Percentiles rank a stretch among this genome's conserved stretches.
phyloP scores from a whole-genome alignment of 2,888 invertebrate species.

The Julus scandinavius region DNA sequence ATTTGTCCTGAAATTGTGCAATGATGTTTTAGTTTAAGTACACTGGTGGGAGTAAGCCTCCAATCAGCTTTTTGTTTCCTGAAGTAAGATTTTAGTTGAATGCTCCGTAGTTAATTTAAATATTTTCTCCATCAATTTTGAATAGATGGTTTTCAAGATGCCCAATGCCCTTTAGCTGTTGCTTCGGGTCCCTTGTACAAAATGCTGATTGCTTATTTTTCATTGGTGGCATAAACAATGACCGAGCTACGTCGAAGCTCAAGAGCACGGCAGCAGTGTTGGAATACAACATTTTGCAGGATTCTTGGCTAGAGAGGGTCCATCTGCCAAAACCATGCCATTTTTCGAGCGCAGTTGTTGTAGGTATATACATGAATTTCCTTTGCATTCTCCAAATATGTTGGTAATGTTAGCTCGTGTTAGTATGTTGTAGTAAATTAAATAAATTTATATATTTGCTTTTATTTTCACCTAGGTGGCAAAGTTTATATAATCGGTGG shows the following conservation, averaged over 20 bases:
- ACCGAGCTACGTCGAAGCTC: neutral
- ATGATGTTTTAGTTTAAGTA: neutral
- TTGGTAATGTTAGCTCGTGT: neutral
- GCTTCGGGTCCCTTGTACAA: slow-evolving; percentile 4
- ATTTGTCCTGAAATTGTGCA: neutral
- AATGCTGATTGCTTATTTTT: neutral
- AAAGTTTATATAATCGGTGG: slow-evolving; percentile 44
- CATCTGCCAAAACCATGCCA: slow-evolving; percentile 46
- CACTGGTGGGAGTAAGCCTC: too few relatives aligned
- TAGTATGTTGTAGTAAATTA: neutral
- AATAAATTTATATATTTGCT: neutral
- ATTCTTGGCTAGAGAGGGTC: neutral
- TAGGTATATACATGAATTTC: slow-evolving; percentile 11
- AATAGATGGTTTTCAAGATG: slow-evolving; percentile 19
- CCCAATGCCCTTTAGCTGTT: neutral
- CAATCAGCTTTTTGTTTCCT: neutral
- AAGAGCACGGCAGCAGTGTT: neutral
- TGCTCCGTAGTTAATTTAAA: neutral
- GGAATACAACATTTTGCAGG: neutral
- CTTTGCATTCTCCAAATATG: too few relatives aligned
- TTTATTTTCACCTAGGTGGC: neutral
- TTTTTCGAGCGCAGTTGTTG: slow-evolving; percentile 6
- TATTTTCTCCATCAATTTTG: neutral
- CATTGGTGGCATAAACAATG: slow-evolving; percentile 17
- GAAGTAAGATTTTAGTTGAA: neutral